These are phyloP conservation scores for Macaca fascicularis DNA, from an alignment of 2,113 vertebrate species.

Conservation along the genomic window DNA sequence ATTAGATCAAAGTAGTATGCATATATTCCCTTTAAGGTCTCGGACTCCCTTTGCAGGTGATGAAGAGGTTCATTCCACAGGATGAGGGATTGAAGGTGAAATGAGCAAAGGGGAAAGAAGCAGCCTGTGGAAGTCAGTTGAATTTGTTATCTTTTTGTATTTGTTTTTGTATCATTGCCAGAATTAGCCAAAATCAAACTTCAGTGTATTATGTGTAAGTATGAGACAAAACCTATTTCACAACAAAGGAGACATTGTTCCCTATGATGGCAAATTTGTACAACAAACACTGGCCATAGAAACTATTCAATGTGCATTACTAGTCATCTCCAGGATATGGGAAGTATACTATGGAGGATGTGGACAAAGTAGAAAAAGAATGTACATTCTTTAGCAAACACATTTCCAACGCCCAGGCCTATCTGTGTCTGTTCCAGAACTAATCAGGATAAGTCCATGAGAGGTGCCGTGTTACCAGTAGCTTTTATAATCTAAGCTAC, in stretches of 20 bases:
- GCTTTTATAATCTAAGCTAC: too few relatives aligned
- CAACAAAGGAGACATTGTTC: background rate
- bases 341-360: background rate
- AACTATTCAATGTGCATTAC: conserved; percentile 7
- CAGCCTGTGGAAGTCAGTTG: conserved; percentile 60
- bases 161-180: background rate
- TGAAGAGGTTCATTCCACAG: conserved; percentile 93
- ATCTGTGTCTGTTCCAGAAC: background rate
- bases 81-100: background rate
- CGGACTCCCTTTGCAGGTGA: conserved; percentile 90
- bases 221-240: background rate
- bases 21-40: conserved; percentile 95
- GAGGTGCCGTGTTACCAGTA: background rate
- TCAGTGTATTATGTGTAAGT: too few relatives aligned
- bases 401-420: background rate
- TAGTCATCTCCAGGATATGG: background rate
- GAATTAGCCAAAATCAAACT: background rate
- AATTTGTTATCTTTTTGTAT: background rate
- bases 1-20: conserved; percentile 96
- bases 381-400: background rate
- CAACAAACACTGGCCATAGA: background rate
- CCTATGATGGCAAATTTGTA: too few relatives aligned
- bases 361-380: background rate
- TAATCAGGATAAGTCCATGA: too few relatives aligned
- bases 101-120: background rate